These are phyloP conservation scores for Gandaritis pyraliata DNA, from an alignment of 2,888 invertebrate genomes.

Conservation along the genomic window DNA sequence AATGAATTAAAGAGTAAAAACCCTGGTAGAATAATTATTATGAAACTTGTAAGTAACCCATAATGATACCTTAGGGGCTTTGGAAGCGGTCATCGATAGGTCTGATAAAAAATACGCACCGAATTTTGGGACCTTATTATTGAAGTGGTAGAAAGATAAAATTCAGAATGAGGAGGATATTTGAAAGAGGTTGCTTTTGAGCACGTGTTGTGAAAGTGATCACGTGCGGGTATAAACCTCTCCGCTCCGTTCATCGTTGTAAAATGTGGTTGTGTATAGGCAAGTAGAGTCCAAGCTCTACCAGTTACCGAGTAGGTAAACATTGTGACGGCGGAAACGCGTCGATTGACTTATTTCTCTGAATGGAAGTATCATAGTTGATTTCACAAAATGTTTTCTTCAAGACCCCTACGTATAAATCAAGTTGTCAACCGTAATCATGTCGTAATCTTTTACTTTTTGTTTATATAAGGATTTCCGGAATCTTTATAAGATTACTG, in stretches of 20 bases:
- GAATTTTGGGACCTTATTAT: too few relatives aligned
- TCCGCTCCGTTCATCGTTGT: neutral
- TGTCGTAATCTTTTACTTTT: slow-evolving; percentile 19
- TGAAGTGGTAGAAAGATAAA: too few relatives aligned
- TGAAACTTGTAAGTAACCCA: too few relatives aligned
- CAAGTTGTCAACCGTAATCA: slow-evolving; percentile 29
- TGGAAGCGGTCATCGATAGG: too few relatives aligned
- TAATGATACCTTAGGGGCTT: too few relatives aligned
- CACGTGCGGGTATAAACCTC: neutral
- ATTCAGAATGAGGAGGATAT: too few relatives aligned
- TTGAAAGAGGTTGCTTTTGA: too few relatives aligned
- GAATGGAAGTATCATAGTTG: slow-evolving; percentile 44
- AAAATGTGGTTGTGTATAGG: neutral
- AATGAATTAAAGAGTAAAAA: too few relatives aligned
- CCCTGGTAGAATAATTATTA: too few relatives aligned
- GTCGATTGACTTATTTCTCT: slow-evolving; percentile 42
- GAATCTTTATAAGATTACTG: too few relatives aligned
- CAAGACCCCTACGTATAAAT: slow-evolving; percentile 31
- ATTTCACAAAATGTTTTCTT: slow-evolving; percentile 45
- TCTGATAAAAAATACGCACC: too few relatives aligned
- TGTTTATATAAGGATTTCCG: too few relatives aligned
- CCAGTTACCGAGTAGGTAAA: slow-evolving; percentile 35
- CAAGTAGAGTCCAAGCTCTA: neutral
- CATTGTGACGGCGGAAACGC: slow-evolving; percentile 46
- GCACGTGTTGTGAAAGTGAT: neutral